Base-by-base conservation (phyloP, 2,888 invertebrate species). In the Embidobia sp. region DNA sequence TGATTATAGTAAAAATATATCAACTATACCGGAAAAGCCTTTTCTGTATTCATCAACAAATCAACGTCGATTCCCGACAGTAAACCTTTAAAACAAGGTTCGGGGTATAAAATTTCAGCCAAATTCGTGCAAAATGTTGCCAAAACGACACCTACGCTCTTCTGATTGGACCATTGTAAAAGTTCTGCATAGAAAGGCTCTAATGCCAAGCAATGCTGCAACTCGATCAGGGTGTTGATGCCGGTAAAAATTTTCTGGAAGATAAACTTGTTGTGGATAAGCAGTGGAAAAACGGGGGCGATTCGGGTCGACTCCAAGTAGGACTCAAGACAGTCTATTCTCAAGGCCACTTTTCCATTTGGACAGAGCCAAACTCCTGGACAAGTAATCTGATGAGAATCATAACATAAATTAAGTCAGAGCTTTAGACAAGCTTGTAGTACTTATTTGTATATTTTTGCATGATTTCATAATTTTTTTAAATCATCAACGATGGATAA, bases 291-390 rank as follows among this genome's bases (percentile, higher is more conserved):
- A 42, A 91, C 87, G 0, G 96, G 95, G 1, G 92, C 90, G 33
- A 93, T 88, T 61, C 92, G 90, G 77, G 91, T 92, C 4, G 95
- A 95, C 86, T 94, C 93, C 78, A 93, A 92, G 81, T 92, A 93
- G 26, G 93, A 93, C 35, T 94, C 94, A 42, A 96, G 90, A 53
- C 94, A 91, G 80, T 92, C 92, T 29, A 96, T 91, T 77, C 93
- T 93, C 18, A 96, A 90, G 4, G 94, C 94, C 5, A 95, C 92
- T 84, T 93, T 92, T n/a, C 96, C 95, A 88, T 94, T 94, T 76
- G 94, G 93, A 84, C 95, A 95, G 22, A 96, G 90, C 94, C 95
- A 96, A 8, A 96, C 95, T 26, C 96, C 96, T n/a, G 96, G 96
- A 87, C 96, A 96, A 64, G 94, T 93, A 19, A 96, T 92, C 94